Conservation (phyloP, 1,140 invertebrate species). For the Eulimnadia texana region DNA sequence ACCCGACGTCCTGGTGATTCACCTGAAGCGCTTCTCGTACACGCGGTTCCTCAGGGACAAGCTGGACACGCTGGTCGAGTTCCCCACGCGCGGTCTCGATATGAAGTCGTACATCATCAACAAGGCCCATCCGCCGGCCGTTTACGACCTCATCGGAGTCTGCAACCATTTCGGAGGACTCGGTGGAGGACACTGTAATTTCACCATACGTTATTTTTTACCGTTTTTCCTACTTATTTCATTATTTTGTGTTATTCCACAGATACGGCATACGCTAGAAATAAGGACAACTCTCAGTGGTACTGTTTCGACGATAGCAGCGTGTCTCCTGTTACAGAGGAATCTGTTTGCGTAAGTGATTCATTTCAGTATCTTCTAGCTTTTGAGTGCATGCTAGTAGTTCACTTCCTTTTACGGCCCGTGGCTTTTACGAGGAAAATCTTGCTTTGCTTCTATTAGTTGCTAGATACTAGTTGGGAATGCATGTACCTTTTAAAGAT, state of each 20-base stretch:
- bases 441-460: too few species aligned
- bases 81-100: conserved; percentile 35
- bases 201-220: too few species aligned
- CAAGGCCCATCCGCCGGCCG: conserved; percentile 15
- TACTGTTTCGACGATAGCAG: conserved; percentile 43
- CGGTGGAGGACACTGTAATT: conserved; percentile 36
- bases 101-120: conserved; percentile 29
- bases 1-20: conserved; percentile 33
- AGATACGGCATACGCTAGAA: conserved; percentile 40
- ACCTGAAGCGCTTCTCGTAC: conserved; percentile 36
- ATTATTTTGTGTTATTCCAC: conserved; percentile 15
- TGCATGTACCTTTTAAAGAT: too few species aligned
- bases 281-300: conserved; percentile 35
- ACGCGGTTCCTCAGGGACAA: conserved; percentile 34
- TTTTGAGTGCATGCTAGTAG: neutral
- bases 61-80: conserved; percentile 37
- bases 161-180: conserved; percentile 39
- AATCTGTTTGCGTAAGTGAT: conserved; percentile 24
- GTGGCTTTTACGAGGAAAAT: too few species aligned
- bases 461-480: too few species aligned
- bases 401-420: too few species aligned
- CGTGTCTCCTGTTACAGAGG: conserved; percentile 26
- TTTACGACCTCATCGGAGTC: conserved; percentile 40
- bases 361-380: neutral
- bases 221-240: neutral